These are phyloP conservation scores for Onchidella celtica DNA, from an alignment of 2,888 invertebrate genomes.

Conservation along the genomic window DNA sequence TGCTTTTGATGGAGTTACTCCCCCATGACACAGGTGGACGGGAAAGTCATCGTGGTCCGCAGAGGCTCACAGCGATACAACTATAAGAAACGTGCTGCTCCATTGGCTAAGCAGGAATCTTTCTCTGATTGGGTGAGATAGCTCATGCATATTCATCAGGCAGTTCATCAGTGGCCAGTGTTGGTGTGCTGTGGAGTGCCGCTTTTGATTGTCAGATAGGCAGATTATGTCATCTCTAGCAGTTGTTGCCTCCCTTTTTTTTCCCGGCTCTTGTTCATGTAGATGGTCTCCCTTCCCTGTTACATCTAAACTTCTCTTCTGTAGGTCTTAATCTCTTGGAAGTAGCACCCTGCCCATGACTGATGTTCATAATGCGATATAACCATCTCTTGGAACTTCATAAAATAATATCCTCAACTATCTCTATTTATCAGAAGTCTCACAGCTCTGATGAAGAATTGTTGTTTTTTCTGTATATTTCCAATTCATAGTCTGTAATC, in stretches of 20 bases:
- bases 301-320: too few species aligned
- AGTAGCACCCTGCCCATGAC: too few species aligned
- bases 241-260: slow-evolving; percentile 12
- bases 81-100: slow-evolving; percentile 66
- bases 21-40: slow-evolving; percentile 45
- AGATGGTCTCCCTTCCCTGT: too few species aligned
- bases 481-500: too few species aligned
- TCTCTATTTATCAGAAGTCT: too few species aligned
- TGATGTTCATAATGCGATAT: too few species aligned
- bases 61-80: slow-evolving; percentile 62
- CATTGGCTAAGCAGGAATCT: slow-evolving; percentile 78
- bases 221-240: slow-evolving; percentile 24
- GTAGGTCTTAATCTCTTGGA: background rate
- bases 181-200: slow-evolving; percentile 39
- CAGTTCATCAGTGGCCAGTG: slow-evolving; percentile 17
- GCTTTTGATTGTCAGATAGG: slow-evolving; percentile 33
- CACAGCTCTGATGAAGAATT: too few species aligned
- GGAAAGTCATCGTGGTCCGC: slow-evolving; percentile 49
- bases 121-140: slow-evolving; percentile 75
- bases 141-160: slow-evolving; percentile 29
- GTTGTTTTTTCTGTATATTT: too few species aligned
- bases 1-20: slow-evolving; percentile 44
- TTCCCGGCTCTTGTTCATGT: background rate
- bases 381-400: too few species aligned
- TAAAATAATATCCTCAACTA: too few species aligned